Evolutionary conservation across 1,140 invertebrate species (phyloP), one percentile per base, ranked within the genome.

Genomic region (Radopholus similis): DNA sequence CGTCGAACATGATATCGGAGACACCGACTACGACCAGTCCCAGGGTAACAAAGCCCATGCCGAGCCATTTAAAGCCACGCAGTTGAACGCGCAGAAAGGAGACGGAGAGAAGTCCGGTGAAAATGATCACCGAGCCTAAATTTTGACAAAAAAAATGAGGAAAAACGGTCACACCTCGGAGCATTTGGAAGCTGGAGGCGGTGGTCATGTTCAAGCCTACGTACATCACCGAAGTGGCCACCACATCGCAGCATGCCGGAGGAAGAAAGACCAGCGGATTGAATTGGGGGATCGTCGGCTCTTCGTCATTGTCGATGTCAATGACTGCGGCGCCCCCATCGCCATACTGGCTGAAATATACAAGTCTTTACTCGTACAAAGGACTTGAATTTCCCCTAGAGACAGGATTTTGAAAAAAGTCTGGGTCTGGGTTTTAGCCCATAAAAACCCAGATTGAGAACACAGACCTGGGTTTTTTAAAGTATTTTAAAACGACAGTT

Each of bases 181-280:
- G 88, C 93, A 97, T 97, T 86, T 96, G 93, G 83, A 95, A 96
- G 79, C 91, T 94, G 62, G 91, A 93, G 1, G 91, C 90, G 83
- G 90, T 93, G 0, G 94, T 97, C 73, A 97, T 83, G 76, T 88
- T 94, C 18, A 97, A 85, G 8, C 91, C 93, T 54, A 95, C 87
- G 70, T 95, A 93, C 89, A 93, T 91, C 40, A 74, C 34, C 11
- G 6, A 49, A 1, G 79, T 81, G 13, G 60, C 81, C 9, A 83
- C 44, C 34, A 81, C 72, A 70, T 81, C 79, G 47, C 79, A 81
- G 23, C 71, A 77, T 11, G 81, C 81, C 23, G 79, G 79, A 2
- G 91, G 86, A 30, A 92, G 83, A 74, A 97, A 88, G 54, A 93
- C 88, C 4, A 91, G 86, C 0, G 90, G 90, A 60, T 77, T 81